Evolutionary conservation across 2,888 invertebrate genomes (phyloP).

Genomic region (Chymomyza caudatula): DNA sequence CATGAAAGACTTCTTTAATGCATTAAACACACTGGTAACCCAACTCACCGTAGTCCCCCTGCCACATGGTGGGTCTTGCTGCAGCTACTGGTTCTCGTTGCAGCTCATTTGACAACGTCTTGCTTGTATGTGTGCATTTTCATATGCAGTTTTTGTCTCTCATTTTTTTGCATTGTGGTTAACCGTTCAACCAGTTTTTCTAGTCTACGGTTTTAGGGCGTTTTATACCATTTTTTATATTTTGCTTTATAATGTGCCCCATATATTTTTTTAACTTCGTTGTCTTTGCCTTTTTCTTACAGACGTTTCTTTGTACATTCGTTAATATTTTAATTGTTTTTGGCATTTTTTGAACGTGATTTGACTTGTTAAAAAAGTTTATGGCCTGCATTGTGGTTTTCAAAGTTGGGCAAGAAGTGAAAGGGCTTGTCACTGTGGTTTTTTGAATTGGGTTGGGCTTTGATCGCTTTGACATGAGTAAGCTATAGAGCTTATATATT

Average conservation of each 20-base stretch:
- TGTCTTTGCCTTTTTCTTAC: slow-evolving; percentile 11
- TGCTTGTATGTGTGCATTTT: slow-evolving; percentile 14
- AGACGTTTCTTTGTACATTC: slow-evolving; percentile 5
- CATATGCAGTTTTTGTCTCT: slow-evolving; percentile 8
- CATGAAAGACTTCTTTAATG: slow-evolving; percentile 7
- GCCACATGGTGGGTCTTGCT: slow-evolving; percentile 19
- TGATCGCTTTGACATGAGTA: too few relatives aligned
- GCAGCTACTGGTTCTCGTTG: slow-evolving; percentile 10
- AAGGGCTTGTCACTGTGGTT: slow-evolving; percentile 18
- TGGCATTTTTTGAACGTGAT: slow-evolving; percentile 24
- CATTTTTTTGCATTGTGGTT: slow-evolving; percentile 19
- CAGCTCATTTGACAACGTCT: slow-evolving; percentile 13
- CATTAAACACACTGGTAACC: not conserved
- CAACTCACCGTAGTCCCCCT: not conserved
- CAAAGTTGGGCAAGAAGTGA: slow-evolving; percentile 29
- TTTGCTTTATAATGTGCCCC: slow-evolving; percentile 40
- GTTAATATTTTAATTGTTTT: not conserved
- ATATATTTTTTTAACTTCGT: slow-evolving; percentile 35
- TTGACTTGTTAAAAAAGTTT: slow-evolving; percentile 25
- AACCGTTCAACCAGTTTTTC: slow-evolving; percentile 61
- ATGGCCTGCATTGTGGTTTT: slow-evolving; percentile 3
- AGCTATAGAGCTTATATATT: too few relatives aligned
- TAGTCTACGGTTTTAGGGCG: slow-evolving; percentile 54
- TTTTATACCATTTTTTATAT: slow-evolving; percentile 21
- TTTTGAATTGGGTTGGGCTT: too few relatives aligned